These are phyloP conservation scores for Camponotus fellah DNA, from an alignment of 2,888 invertebrate species.

Conservation along the genomic window DNA sequence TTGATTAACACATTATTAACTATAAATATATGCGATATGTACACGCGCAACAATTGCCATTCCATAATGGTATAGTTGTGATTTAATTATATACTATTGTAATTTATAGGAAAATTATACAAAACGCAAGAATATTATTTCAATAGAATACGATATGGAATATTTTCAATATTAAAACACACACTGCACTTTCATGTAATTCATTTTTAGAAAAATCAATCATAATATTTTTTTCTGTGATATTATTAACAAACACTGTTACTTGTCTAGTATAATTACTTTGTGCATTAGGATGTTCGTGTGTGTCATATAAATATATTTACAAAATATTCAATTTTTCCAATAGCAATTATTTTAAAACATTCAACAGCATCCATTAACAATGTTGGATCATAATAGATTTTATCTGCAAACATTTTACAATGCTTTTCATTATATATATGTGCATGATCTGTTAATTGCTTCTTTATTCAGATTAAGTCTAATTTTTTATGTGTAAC, in stretches of 20 bases:
- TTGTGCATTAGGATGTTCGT: background rate
- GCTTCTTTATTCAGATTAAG: background rate
- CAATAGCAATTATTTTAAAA: background rate
- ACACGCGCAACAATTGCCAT: background rate
- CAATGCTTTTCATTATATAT: background rate
- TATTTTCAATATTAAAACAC: background rate
- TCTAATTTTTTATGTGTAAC: constrained; percentile 18
- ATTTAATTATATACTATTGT: background rate
- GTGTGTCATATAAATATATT: background rate
- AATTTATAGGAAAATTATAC: background rate
- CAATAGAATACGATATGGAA: background rate
- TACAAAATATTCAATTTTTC: background rate
- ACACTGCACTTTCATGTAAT: background rate
- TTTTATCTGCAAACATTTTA: background rate
- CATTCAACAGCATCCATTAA: background rate
- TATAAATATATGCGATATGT: background rate
- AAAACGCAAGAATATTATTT: constrained; percentile 19
- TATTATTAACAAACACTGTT: background rate
- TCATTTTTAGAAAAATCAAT: constrained; percentile 3
- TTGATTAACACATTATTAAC: background rate
- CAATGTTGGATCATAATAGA: background rate
- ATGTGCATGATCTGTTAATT: background rate
- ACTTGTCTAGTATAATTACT: background rate
- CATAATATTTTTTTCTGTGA: background rate
- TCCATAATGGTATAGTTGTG: background rate